phyloP scores from a whole-genome alignment of 2,888 invertebrate species.

The Hydrotaea cyrtoneurina region DNA sequence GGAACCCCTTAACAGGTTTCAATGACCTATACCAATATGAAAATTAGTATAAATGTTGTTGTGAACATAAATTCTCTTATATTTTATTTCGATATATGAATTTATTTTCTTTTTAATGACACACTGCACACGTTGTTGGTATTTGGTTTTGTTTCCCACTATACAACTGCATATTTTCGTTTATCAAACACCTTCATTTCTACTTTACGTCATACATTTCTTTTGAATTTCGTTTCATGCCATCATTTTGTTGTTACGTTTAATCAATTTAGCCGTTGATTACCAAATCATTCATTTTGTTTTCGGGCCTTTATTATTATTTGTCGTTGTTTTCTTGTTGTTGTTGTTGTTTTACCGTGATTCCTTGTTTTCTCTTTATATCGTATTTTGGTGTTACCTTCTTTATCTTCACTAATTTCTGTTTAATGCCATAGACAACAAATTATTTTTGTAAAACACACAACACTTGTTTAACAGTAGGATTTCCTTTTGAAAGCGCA shows the following conservation, averaged over 20 bases:
- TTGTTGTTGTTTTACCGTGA: conserved; percentile 23
- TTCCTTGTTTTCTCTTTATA: conserved; percentile 18
- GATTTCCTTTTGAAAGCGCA: neutral
- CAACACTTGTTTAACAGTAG: neutral
- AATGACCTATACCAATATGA: conserved; percentile 38
- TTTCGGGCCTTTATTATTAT: neutral
- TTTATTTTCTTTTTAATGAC: conserved; percentile 47
- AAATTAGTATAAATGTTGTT: neutral
- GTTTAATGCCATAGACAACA: conserved; percentile 1
- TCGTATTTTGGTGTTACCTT: conserved; percentile 21
- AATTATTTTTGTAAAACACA: neutral
- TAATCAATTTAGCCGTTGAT: conserved; percentile 7
- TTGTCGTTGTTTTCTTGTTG: neutral
- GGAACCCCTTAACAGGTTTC: conserved; percentile 23
- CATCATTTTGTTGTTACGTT: neutral
- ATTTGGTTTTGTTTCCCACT: neutral
- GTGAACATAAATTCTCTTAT: conserved; percentile 2
- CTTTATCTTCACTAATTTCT: neutral
- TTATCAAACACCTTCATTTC: neutral
- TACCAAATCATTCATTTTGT: neutral
- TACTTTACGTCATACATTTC: conserved; percentile 49
- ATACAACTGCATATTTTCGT: neutral
- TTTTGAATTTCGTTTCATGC: neutral
- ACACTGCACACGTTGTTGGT: conserved; percentile 28
- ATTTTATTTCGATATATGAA: neutral